These are phyloP conservation scores for Tenebrio molitor DNA, from an alignment of 1,140 invertebrate genomes.

Conservation along the genomic window DNA sequence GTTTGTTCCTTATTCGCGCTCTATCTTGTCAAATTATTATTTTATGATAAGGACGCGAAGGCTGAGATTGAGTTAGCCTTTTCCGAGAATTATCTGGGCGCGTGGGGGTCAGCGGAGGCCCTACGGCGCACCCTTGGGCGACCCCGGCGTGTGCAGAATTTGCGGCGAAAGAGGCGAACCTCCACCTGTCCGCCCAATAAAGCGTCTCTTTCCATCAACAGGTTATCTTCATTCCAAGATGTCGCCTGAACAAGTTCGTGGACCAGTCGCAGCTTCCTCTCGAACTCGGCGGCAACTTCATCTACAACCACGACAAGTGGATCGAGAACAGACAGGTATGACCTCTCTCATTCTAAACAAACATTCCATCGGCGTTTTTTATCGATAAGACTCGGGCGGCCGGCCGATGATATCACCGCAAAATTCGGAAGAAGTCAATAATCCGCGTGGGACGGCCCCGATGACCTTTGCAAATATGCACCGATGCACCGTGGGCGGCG, in stretches of 20 bases:
- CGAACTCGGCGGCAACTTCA: constrained; percentile 83
- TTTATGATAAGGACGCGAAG: no score
- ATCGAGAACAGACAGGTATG: constrained; percentile 84
- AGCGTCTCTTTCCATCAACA: constrained; percentile 65
- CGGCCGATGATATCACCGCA: neutral
- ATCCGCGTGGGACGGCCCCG: constrained; percentile 6
- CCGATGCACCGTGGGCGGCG: neutral
- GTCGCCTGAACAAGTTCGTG: constrained; percentile 79
- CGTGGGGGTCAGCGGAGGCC: no score
- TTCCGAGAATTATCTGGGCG: no score
- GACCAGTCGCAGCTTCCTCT: constrained; percentile 81
- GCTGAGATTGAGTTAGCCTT: no score
- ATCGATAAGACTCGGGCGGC: neutral
- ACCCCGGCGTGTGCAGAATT: no score
- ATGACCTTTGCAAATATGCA: constrained; percentile 9
- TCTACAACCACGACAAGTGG: constrained; percentile 86
- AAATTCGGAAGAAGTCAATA: constrained; percentile 27
- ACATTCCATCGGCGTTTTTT: neutral
- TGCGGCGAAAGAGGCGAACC: no score
- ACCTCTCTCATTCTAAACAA: constrained; percentile 1
- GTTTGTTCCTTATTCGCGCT: no score
- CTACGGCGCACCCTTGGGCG: no score
- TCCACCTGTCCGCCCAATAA: constrained; percentile 25
- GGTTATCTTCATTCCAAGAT: constrained; percentile 75
- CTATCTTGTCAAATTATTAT: no score